Evolutionary conservation across 1,140 invertebrate species (phyloP).

Genomic region (Microplitis mediator): DNA sequence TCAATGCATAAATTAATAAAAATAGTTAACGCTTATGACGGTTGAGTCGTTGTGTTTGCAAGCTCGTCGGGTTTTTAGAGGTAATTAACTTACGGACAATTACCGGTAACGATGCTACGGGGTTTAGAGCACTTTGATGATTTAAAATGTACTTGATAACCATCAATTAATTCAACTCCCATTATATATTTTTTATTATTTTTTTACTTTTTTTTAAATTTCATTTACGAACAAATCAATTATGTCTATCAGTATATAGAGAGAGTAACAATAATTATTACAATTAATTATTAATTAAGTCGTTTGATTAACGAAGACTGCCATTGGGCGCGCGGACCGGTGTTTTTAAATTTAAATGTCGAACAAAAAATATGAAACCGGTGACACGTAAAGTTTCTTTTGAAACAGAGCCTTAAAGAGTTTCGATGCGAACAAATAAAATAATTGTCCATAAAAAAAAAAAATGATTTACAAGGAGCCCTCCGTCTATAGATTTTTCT

Average conservation of each 20-base stretch:
- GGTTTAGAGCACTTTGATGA: constrained; percentile 10
- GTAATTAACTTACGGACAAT: neutral
- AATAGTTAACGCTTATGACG: constrained; percentile 1
- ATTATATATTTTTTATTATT: too few species aligned
- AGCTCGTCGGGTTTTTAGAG: constrained; percentile 23
- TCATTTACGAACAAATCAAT: neutral
- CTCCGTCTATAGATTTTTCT: constrained; percentile 13
- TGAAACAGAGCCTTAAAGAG: constrained; percentile 25
- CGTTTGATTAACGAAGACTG: constrained; percentile 35
- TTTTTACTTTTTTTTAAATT: neutral
- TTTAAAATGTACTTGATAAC: neutral
- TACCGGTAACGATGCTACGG: neutral
- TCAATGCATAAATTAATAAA: too few species aligned
- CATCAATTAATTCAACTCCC: neutral
- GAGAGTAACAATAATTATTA: neutral
- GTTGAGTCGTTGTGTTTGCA: constrained; percentile 27
- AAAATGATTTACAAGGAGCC: neutral
- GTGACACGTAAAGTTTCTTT: constrained; percentile 28
- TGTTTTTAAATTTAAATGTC: neutral
- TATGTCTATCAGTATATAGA: neutral
- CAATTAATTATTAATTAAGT: neutral
- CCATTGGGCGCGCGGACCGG: constrained; percentile 23
- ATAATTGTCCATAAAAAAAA: constrained; percentile 6
- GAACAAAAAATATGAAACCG: neutral
- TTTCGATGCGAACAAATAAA: constrained; percentile 17